A percentile compares a stretch with the other conserved stretches of the same genome.
Conservation (phyloP, 1,140 invertebrate species). For the Prorops nasuta region DNA sequence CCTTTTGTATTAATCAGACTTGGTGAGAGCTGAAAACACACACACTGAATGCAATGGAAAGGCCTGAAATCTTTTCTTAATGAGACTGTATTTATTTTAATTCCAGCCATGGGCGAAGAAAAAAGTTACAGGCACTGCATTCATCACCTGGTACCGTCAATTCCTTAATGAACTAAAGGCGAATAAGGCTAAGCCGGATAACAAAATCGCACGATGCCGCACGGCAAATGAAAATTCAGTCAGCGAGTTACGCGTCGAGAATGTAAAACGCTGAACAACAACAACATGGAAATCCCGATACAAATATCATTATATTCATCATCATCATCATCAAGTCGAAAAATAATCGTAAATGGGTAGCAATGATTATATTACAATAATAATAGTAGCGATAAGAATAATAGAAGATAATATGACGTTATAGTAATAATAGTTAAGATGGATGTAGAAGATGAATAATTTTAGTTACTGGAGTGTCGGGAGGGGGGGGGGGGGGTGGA, state of each 20-base stretch:
- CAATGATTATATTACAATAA: conserved; percentile 14
- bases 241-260: neutral
- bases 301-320: too few relatives aligned
- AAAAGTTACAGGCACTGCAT: neutral
- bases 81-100: too few relatives aligned
- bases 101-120: neutral
- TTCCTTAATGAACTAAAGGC: neutral
- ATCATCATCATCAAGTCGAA: too few relatives aligned
- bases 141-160: neutral
- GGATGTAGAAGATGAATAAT: conserved; percentile 22
- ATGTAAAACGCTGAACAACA: neutral
- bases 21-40: neutral
- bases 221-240: neutral
- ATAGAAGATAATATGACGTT: conserved; percentile 9
- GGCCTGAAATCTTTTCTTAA: too few relatives aligned
- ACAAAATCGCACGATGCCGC: neutral
- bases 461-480: conserved; percentile 15
- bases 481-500: too few relatives aligned
- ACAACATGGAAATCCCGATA: neutral
- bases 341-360: neutral
- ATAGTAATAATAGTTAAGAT: conserved; percentile 24
- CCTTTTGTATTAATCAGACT: neutral
- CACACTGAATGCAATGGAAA: too few relatives aligned
- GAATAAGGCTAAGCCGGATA: too few relatives aligned
- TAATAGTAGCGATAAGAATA: conserved; percentile 27